Evolutionary conservation across 2,888 invertebrate genomes (phyloP).

Genomic region (Eupithecia centaureata): DNA sequence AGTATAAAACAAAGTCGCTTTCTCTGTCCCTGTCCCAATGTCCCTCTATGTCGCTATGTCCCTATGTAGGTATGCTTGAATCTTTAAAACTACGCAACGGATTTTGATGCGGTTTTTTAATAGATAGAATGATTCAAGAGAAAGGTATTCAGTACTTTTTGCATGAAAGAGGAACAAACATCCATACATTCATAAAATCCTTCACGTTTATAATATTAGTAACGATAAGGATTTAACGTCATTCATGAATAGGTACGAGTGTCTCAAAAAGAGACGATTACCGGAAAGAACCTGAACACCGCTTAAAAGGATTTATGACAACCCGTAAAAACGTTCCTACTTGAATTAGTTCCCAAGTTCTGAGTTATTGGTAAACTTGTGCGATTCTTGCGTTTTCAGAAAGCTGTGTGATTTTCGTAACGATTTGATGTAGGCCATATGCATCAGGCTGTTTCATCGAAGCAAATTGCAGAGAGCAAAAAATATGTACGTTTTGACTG

Average conservation of each 20-base stretch:
- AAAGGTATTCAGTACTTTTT: neutral
- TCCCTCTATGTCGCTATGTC: no score
- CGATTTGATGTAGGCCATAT: conserved; percentile 1
- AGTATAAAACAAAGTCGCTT: no score
- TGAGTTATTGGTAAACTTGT: conserved; percentile 66
- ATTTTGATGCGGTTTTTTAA: no score
- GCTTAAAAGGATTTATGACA: conserved; percentile 68
- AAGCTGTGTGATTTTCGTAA: conserved; percentile 15
- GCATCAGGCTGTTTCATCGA: neutral
- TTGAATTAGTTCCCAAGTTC: conserved; percentile 71
- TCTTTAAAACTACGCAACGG: no score
- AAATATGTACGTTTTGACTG: neutral
- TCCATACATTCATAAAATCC: no score
- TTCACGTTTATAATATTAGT: no score
- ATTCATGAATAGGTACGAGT: conserved; percentile 8
- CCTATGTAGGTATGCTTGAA: no score
- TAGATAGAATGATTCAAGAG: neutral
- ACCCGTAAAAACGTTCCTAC: conserved; percentile 67
- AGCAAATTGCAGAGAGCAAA: neutral
- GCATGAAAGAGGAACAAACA: no score
- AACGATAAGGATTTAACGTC: neutral
- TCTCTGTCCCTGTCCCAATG: no score
- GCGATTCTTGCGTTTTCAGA: conserved; percentile 20
- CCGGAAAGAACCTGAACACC: conserved; percentile 46
- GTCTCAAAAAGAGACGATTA: conserved; percentile 21